phyloP scores from a whole-genome alignment of 2,797 vertebrate species.

The Channa striata region DNA sequence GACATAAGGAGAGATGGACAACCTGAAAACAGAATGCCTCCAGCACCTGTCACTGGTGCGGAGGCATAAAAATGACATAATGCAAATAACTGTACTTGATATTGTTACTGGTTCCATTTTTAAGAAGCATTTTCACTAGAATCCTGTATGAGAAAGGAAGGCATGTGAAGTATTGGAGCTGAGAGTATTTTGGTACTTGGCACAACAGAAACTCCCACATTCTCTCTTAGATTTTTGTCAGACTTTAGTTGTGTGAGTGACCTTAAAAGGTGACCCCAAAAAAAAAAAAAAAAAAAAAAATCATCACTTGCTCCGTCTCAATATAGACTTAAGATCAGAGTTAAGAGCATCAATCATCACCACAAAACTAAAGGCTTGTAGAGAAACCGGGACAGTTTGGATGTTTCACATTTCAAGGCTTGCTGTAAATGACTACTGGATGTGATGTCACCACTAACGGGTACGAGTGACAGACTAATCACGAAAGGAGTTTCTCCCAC shows the following conservation, averaged over 20 bases:
- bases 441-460: neutral
- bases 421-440: neutral
- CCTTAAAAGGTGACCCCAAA: conserved; percentile 53
- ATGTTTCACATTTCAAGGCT: neutral
- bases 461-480: neutral
- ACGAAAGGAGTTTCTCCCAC: neutral
- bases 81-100: neutral
- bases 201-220: conserved; percentile 38
- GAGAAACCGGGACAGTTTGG: neutral
- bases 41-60: too few species aligned
- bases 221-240: conserved; percentile 4
- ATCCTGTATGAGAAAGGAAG: neutral
- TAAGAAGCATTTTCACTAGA: neutral
- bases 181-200: conserved; percentile 19
- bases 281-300: conserved; percentile 41
- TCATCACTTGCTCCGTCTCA: conserved; percentile 46
- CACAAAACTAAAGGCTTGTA: conserved; percentile 3
- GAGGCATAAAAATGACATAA: neutral
- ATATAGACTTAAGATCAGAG: conserved; percentile 49
- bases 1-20: too few species aligned
- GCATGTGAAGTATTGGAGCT: neutral
- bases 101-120: neutral
- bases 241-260: conserved; percentile 31
- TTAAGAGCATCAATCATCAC: conserved; percentile 12
- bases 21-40: too few species aligned